Evolutionary conservation across 2,888 invertebrate species (phyloP), one percentile per base, ranked within the genome.

Genomic region (Tiphia femorata): DNA sequence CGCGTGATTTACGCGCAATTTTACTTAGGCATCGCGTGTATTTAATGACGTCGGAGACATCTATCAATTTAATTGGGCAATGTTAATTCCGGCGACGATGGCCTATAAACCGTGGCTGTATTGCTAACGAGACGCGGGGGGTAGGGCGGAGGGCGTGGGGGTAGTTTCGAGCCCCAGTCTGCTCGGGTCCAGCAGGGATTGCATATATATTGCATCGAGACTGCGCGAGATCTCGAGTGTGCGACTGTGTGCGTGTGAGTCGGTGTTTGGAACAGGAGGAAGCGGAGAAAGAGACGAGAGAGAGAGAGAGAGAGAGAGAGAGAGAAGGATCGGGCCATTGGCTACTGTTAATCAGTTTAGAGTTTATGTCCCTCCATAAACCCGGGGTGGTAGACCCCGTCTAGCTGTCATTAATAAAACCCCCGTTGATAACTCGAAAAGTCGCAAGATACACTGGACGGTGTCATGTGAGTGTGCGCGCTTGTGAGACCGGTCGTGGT

Each of bases 51-150:
- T 64, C 54, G 68, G 72, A 71, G 78, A 79, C 80, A 82, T 83
- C 82, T 81, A 83, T 82, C 83, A 82, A 83, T 83, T 82, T 82
- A 82, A 82, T 82, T 81, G 83, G 81, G 77, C 79, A 82, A 81
- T 82, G 83, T 82, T 83, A 82, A 81, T 82, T 82, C 76, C 78
- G 77, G 76, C 80, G 80, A 82, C 81, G 82, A 82, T 82, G 81
- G 81, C 77, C 82, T 79, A 82, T 83, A 83, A 82, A 82, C 75
- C 73, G 58, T 64, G 64, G 71, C 70, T 67, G 75, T 75, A 77
- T 77, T 70, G 77, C 80, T 80, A 81, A 80, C 80, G 80, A 80
- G 81, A 77, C 76, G 65, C 73, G 73, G 76, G 72, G 63, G 66
- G 20, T 21, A 5, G 40, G 21, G 10, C 0, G 19, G 14, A 5